Base-by-base conservation (phyloP, 2,113 vertebrate genomes). In the Sphaerodactylus townsendi region DNA sequence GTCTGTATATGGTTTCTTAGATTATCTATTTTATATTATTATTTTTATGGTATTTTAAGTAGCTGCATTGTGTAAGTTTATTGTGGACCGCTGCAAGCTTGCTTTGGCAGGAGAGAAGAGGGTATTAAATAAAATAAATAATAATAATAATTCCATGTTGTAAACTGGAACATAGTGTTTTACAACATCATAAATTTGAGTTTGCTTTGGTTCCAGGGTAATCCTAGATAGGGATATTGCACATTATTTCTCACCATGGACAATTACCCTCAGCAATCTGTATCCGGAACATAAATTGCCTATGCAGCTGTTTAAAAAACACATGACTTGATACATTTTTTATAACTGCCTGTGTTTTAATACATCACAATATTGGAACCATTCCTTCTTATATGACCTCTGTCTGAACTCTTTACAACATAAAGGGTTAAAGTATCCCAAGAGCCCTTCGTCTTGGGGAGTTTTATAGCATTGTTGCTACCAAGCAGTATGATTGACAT, bases 281-380 rank as follows among this genome's bases (percentile, higher is more conserved):
- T 10, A 11, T 53, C 37, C 13, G 41, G 41, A 37, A 65, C 35
- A 10, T 75, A 83, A 59, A 71, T 44, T 4, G 50, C 23, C 25
- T 56, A 4, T 53, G 25, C 72, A 33, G 8, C 25, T 30, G 10
- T 64, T 23, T 59, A 25, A 62, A 17, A 74, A 46, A 25, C 46
- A 25, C 21, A 13, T 50, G 8, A 35, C 65, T 65, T 59, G 41
- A 9, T 19, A n/a, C 41, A 50, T 59, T 23, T 19, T 81, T 69
- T 66, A 5, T 74, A 75, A 85, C 66, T 76, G 48, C 48, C 59
- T 28, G 25, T 62, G n/a, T 66, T 78, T 64, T 85, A 21, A 62
- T 48, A 66, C 1, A 1, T 33, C 14, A 2, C 0, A 0, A 8
- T 1, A 17, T 7, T 0, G 13, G 25, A 76, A 37, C 28, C 33